Conservation (phyloP, 2,797 vertebrate species). For the Otolemur crassicaudatus region DNA sequence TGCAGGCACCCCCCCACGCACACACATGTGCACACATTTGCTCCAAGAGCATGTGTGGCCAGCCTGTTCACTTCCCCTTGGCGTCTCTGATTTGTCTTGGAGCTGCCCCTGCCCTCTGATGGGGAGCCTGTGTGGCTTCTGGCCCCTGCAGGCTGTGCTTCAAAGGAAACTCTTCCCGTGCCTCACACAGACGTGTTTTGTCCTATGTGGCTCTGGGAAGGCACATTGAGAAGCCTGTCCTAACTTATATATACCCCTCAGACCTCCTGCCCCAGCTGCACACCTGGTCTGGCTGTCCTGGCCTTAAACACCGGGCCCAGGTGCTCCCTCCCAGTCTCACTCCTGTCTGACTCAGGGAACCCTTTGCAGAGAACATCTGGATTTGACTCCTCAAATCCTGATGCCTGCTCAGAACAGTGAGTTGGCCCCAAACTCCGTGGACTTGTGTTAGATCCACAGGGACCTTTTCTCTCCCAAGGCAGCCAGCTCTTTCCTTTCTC, state of each 20-base stretch:
- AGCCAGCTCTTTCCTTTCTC: not conserved
- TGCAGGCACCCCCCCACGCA: too few relatives aligned
- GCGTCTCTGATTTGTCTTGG: not conserved
- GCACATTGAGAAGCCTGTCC: not conserved
- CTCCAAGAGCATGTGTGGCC: not conserved
- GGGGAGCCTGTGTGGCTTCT: too few relatives aligned
- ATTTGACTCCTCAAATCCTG: not conserved
- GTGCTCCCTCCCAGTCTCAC: not conserved
- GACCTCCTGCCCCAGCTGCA: not conserved
- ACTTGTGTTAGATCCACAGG: not conserved
- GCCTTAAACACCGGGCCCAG: not conserved
- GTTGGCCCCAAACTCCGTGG: not conserved
- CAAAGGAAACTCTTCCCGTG: not conserved
- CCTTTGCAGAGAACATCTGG: not conserved
- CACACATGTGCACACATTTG: rapidly evolving
- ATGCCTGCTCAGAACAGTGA: not conserved
- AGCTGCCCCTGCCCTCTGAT: not conserved
- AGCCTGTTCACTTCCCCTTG: not conserved
- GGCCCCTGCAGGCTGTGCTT: not conserved
- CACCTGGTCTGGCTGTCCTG: not conserved
- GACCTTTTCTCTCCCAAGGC: not conserved
- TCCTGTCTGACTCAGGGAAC: not conserved
- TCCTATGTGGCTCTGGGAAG: not conserved
- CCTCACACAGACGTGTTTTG: not conserved
- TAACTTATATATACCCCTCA: not conserved